phyloP scores from a whole-genome alignment of 2,888 invertebrate genomes.

The Homarus gammarus region DNA sequence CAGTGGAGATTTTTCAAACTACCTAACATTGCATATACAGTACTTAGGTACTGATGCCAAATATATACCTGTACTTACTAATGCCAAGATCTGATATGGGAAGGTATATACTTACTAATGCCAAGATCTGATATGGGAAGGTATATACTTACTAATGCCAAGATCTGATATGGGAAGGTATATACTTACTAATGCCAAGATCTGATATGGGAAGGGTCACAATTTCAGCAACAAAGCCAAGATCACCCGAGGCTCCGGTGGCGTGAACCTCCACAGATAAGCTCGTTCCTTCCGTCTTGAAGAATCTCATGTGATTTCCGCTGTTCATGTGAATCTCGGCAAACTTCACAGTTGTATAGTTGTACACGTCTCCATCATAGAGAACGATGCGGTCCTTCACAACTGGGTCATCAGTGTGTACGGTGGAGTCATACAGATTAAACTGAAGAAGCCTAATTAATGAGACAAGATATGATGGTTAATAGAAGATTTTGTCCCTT shows the following conservation, averaged over 20 bases:
- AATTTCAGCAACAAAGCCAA: conserved; percentile 98
- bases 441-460: conserved; percentile 89
- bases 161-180: too few species aligned
- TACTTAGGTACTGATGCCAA: too few species aligned
- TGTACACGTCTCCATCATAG: conserved; percentile 95
- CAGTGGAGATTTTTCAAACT: too few species aligned
- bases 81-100: too few species aligned
- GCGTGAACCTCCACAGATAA: conserved; percentile 94
- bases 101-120: conserved; percentile 86
- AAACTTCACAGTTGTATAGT: conserved; percentile 87
- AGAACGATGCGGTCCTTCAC: conserved; percentile 91
- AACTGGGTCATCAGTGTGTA: conserved; percentile 86
- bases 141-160: too few species aligned
- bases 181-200: conserved; percentile 90
- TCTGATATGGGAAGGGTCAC: conserved; percentile 95
- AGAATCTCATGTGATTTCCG: conserved; percentile 85
- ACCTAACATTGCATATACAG: too few species aligned
- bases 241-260: conserved; percentile 94
- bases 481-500: too few species aligned
- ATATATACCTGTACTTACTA: too few species aligned
- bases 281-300: conserved; percentile 81
- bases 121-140: conserved; percentile 94
- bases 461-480: background rate
- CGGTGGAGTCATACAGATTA: conserved; percentile 93
- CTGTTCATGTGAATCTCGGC: conserved; percentile 86